Evolutionary conservation across 2,113 vertebrate species (phyloP), one percentile per base, ranked within the genome.

Genomic region (Canis aureus): DNA sequence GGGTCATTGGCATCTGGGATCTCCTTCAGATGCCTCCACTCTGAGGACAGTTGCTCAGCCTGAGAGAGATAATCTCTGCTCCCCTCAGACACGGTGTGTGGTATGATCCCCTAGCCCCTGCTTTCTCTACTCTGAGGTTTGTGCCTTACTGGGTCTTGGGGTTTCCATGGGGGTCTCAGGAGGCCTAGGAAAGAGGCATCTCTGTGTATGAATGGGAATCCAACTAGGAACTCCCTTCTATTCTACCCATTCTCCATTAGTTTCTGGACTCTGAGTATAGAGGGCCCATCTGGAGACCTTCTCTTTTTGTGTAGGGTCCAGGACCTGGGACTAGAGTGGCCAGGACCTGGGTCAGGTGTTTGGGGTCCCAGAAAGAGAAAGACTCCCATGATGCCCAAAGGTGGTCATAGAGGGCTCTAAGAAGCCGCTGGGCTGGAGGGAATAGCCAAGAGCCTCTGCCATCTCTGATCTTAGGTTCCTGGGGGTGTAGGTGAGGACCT

Each of bases 381-480:
- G 62, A 49, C 51, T 89, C 60, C 66, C n/a, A 43, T 2, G 49
- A 81, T 8, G 16, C 78, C 27, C 51, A 67, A 57, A 59, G 67
- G 53, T 71, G 53, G 64, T 62, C 66, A 53, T 76, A 43, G 64
- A 32, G 53, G 64, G 35, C 51, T 49, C 49, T 69, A 57, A 89
- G 43, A 53, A 84, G 87, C 89, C 92, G 17, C 25, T 74, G 87
- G 74, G 29, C 66, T 79, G 79, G 35, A 93, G 57, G 35, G 81
- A 87, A 59, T 25, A 93, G 27, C 8, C 16, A 12, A 60, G 11
- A 96, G n/a, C 13, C 60, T 55, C 64, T 66, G 43, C 53, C 11
- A 5, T 71, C 64, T 95, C 69, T 80, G 38, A 97, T 76, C 85
- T 43, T 89, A 62, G 74, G 53, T 92, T 97, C 83, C 82, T 87